Evolutionary conservation across 2,888 invertebrate genomes (phyloP).

Genomic region (Mayetiola destructor): DNA sequence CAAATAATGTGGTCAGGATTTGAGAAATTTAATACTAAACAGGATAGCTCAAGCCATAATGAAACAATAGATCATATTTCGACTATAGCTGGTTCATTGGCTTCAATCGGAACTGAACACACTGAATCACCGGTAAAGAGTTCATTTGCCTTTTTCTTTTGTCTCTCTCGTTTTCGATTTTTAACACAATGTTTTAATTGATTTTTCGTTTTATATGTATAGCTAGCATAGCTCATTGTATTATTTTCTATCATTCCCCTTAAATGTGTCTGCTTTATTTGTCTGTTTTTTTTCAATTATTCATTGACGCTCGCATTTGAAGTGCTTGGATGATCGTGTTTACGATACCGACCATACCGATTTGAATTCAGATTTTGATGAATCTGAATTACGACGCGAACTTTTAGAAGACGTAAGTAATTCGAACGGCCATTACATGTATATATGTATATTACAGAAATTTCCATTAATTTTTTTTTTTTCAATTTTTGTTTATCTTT

Average conservation of each 20-base stretch:
- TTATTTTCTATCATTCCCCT: too few species aligned
- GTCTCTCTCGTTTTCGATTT: too few species aligned
- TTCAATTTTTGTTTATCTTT: too few species aligned
- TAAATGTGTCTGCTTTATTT: background rate
- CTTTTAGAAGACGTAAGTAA: conserved; percentile 68
- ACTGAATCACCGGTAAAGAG: conserved; percentile 27
- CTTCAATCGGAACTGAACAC: conserved; percentile 44
- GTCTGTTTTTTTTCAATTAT: background rate
- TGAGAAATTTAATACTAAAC: conserved; percentile 1
- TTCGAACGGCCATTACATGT: too few species aligned
- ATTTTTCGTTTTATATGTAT: too few species aligned
- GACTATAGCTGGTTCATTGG: conserved; percentile 57
- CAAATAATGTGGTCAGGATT: conserved; percentile 15
- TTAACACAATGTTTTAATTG: too few species aligned
- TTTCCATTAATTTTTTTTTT: background rate
- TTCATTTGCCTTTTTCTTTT: background rate
- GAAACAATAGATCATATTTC: conserved; percentile 45
- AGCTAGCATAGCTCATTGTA: too few species aligned
- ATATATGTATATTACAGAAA: too few species aligned
- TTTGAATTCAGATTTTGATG: conserved; percentile 64
- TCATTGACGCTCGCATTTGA: conserved; percentile 16
- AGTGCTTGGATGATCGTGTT: conserved; percentile 41
- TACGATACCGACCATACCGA: conserved; percentile 72
- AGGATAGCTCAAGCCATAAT: conserved; percentile 10
- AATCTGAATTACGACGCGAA: conserved; percentile 59